Evolutionary conservation across 2,113 vertebrate species (phyloP).

Genomic region (Rana temporaria): DNA sequence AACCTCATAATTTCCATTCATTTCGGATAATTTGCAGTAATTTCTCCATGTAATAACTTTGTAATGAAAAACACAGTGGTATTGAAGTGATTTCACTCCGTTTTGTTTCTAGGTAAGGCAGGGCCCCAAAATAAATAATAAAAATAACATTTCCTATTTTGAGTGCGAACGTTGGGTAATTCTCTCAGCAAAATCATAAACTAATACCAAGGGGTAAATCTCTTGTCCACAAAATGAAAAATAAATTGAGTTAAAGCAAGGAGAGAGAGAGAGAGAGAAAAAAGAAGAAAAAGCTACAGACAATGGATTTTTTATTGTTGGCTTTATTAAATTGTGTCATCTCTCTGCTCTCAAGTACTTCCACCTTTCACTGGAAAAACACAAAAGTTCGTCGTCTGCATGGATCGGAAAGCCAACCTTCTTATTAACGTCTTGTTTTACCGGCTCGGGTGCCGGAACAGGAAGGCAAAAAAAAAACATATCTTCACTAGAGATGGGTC

Average conservation of each 20-base stretch:
- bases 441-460: background rate
- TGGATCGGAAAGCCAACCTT: background rate
- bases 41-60: slow-evolving; percentile 90
- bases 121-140: slow-evolving; percentile 80
- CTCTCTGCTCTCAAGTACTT: slow-evolving; percentile 65
- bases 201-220: slow-evolving; percentile 84
- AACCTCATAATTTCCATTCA: slow-evolving; percentile 89
- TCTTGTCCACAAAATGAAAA: slow-evolving; percentile 85
- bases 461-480: too few species aligned
- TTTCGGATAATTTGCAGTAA: slow-evolving; percentile 90
- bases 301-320: slow-evolving; percentile 80
- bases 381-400: background rate
- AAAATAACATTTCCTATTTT: slow-evolving; percentile 83
- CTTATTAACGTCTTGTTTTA: background rate
- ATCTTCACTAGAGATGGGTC: too few species aligned
- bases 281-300: slow-evolving; percentile 75
- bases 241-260: slow-evolving; percentile 87
- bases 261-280: slow-evolving; percentile 48
- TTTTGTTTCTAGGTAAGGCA: slow-evolving; percentile 79
- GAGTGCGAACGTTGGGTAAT: slow-evolving; percentile 77
- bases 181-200: slow-evolving; percentile 84
- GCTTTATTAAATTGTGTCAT: slow-evolving; percentile 80
- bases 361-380: slow-evolving; percentile 28
- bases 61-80: slow-evolving; percentile 86
- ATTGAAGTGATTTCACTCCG: slow-evolving; percentile 77